Conservation (phyloP, 1,140 invertebrate species). For the Orussus abietinus region DNA sequence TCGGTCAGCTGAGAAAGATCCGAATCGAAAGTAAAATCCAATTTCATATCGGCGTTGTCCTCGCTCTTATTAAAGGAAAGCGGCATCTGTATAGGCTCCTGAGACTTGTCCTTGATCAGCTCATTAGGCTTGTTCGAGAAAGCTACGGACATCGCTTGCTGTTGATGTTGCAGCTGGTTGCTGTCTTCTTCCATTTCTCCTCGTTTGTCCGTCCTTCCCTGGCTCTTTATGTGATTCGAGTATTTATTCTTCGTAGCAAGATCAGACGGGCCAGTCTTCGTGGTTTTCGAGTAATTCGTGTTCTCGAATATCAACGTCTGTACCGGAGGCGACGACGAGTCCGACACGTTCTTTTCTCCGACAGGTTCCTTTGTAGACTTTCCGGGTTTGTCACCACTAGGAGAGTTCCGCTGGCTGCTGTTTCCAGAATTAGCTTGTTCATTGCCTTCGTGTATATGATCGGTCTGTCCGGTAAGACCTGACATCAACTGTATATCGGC, state of each 20-base stretch:
- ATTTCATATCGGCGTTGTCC: slow-evolving; percentile 82
- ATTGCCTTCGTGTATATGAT: slow-evolving; percentile 34
- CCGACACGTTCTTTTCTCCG: slow-evolving; percentile 59
- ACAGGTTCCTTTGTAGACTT: slow-evolving; percentile 37
- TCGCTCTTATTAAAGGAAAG: slow-evolving; percentile 64
- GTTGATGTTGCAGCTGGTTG: slow-evolving; percentile 33
- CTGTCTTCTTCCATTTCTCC: slow-evolving; percentile 41
- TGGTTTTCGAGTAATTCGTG: slow-evolving; percentile 71
- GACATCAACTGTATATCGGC: slow-evolving; percentile 42
- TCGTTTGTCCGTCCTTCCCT: slow-evolving; percentile 46
- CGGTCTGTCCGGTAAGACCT: slow-evolving; percentile 29
- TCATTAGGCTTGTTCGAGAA: slow-evolving; percentile 62
- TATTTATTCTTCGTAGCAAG: slow-evolving; percentile 53
- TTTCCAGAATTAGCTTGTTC: slow-evolving; percentile 38
- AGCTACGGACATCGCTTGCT: slow-evolving; percentile 52
- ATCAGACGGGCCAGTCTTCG: slow-evolving; percentile 40
- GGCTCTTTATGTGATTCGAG: slow-evolving; percentile 49
- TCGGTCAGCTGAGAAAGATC: slow-evolving; percentile 73
- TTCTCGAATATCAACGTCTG: slow-evolving; percentile 91
- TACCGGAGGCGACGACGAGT: slow-evolving; percentile 72
- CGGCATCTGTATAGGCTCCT: slow-evolving; percentile 61
- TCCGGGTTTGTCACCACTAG: slow-evolving; percentile 48
- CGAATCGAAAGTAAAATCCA: slow-evolving; percentile 85
- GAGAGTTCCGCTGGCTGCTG: slow-evolving; percentile 58
- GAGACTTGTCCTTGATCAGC: slow-evolving; percentile 54